Percentiles rank a stretch among this genome's conserved stretches.
These are phyloP conservation scores for Phrynocephalus vlangalii DNA, from an alignment of 2,797 vertebrate genomes.

Conservation along the genomic window DNA sequence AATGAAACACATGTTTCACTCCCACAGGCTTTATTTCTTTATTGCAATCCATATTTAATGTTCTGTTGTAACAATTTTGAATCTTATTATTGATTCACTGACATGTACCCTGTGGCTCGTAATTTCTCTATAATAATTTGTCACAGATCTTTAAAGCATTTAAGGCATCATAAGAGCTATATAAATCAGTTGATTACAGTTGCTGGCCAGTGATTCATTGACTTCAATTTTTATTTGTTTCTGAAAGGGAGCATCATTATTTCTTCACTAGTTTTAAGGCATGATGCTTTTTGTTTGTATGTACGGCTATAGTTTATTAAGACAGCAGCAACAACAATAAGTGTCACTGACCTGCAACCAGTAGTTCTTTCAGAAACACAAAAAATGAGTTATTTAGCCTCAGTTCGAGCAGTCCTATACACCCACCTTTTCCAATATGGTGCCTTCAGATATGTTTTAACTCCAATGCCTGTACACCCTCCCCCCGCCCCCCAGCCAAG, in stretches of 20 bases:
- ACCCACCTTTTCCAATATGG: neutral
- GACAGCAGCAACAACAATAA: slow-evolving; percentile 28
- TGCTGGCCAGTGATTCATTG: slow-evolving; percentile 46
- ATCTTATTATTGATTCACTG: slow-evolving; percentile 47
- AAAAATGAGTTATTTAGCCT: neutral
- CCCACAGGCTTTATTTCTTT: slow-evolving; percentile 45
- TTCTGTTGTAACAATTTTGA: slow-evolving; percentile 55
- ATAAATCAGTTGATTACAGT: slow-evolving; percentile 4
- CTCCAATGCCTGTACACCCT: neutral
- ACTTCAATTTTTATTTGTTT: slow-evolving; percentile 45
- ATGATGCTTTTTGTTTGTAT: slow-evolving; percentile 6
- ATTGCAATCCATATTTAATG: slow-evolving; percentile 67
- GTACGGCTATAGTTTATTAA: neutral
- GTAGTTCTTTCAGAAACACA: neutral
- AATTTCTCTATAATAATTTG: slow-evolving; percentile 35
- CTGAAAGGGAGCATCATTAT: slow-evolving; percentile 36
- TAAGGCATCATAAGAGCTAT: neutral
- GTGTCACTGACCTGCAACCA: neutral
- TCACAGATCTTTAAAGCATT: neutral
- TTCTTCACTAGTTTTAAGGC: slow-evolving; percentile 13
- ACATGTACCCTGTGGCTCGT: neutral
- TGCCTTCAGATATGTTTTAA: neutral
- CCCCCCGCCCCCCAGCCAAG: neutral
- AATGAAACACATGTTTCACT: slow-evolving; percentile 21
- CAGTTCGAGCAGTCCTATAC: neutral